A percentile compares a stretch with the other conserved stretches of the same genome.
phyloP scores from a whole-genome alignment of 2,113 vertebrate species.

The Pithys albifrons region DNA sequence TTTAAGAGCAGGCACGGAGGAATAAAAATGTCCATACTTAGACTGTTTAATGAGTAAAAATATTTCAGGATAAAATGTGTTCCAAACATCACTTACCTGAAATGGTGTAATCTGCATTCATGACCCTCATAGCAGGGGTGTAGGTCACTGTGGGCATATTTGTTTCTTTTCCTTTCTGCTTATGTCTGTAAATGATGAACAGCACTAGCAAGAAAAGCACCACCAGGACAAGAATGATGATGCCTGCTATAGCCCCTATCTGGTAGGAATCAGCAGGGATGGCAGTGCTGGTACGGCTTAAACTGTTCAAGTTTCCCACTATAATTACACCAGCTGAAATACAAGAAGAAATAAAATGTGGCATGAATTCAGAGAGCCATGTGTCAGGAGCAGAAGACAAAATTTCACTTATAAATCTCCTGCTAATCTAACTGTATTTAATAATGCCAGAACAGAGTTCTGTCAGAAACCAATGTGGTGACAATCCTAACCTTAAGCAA shows the following conservation, averaged over 20 bases:
- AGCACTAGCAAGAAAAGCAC: constrained; percentile 89
- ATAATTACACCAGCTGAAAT: constrained; percentile 86
- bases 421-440: not conserved
- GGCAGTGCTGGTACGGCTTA: constrained; percentile 88
- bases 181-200: constrained; percentile 92
- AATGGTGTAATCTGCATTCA: constrained; percentile 84
- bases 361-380: not conserved
- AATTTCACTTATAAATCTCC: not conserved
- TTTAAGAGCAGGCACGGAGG: not conserved
- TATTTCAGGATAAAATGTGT: not conserved
- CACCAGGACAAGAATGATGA: constrained; percentile 89
- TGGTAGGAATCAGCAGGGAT: constrained; percentile 91
- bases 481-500: not conserved
- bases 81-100: constrained; percentile 70
- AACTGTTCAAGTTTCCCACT: constrained; percentile 89
- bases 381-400: not conserved
- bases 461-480: not conserved
- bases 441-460: not conserved
- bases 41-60: not conserved
- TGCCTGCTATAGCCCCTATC: constrained; percentile 91
- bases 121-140: constrained; percentile 87
- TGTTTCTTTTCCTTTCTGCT: constrained; percentile 92
- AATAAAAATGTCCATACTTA: not conserved
- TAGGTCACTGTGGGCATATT: constrained; percentile 90
- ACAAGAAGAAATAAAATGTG: not conserved